Evolutionary conservation across 2,797 vertebrate species (phyloP).

Genomic region (Triplophysa yarkandensis): DNA sequence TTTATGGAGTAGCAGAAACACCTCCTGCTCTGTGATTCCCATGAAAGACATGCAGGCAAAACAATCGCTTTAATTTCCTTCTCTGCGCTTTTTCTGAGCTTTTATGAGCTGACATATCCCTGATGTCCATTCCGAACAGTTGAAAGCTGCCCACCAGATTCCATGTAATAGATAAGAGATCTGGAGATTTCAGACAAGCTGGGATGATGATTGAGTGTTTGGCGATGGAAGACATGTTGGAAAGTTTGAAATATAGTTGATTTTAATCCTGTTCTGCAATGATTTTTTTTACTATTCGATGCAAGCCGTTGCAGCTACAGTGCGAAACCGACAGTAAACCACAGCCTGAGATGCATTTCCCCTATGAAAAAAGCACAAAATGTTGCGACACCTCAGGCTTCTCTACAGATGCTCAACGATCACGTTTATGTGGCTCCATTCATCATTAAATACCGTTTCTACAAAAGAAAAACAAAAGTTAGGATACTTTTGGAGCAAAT

Average conservation of each 20-base stretch:
- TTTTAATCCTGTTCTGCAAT: conserved; percentile 48
- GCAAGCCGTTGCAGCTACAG: conserved; percentile 60
- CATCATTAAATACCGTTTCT: conserved; percentile 33
- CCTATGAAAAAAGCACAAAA: conserved; percentile 57
- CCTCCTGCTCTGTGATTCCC: conserved; percentile 47
- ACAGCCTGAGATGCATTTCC: conserved; percentile 69
- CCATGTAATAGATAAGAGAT: conserved; percentile 22
- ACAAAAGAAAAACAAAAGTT: conserved; percentile 19
- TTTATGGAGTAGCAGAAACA: conserved; percentile 40
- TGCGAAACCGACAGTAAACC: conserved; percentile 66
- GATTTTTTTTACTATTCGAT: conserved; percentile 61
- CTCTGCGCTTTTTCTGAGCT: conserved; percentile 50
- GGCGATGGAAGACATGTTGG: conserved; percentile 9
- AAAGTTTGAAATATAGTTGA: conserved; percentile 50
- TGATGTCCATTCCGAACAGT: conserved; percentile 31
- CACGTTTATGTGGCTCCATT: conserved; percentile 36
- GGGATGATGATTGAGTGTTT: background rate
- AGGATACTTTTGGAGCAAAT: conserved; percentile 1
- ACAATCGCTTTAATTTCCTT: conserved; percentile 58
- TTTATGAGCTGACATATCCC: conserved; percentile 51
- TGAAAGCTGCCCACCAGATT: conserved; percentile 38
- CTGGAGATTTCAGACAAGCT: conserved; percentile 30
- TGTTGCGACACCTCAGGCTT: conserved; percentile 56
- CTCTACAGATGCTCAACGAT: conserved; percentile 54
- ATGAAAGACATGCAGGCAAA: conserved; percentile 52